Base-by-base conservation (phyloP, 2,797 vertebrate species). In the Crenichthys baileyi region DNA sequence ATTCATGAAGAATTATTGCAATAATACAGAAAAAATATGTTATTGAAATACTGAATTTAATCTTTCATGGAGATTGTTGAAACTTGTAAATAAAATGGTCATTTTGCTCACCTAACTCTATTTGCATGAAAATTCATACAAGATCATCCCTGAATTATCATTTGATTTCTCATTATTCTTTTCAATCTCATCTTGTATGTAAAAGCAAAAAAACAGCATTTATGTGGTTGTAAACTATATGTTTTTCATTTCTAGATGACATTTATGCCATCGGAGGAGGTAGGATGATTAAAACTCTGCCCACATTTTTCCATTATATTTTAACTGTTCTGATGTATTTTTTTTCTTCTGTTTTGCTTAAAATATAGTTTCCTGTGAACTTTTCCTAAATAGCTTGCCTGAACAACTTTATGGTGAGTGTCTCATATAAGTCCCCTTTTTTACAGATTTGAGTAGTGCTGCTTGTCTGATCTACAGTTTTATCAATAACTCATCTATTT, bases 351-450 rank as follows among this genome's bases (percentile, higher is more conserved):
- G 48, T 36, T 15, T 80, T 88, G 5, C 4, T 39, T 16, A 26
- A 36, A 48, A 85, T 86, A 83, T 29, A 94, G 95, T 72, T 73
- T 85, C 88, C 79, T 84, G 53, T 77, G 94, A 92, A 3, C 79
- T 92, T 39, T 79, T 88, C 51, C 79, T 92, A 1, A 92, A 93
- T 31, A 91, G 88, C 80, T 71, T 91, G 67, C 88, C 92, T 39
- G 95, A 95, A n/a, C 92, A 95, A 77, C 95, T 95, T 75, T 87
- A 92, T 75, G 95, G 96, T 96, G 74, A 90, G 94, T 90, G 20
- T 79, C 4, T 20, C 60, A 63, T 63, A 7, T 20, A 63, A 63
- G 29, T 31, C 58, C 29, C n/a, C 2, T 50, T 6, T 3, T 55
- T 5, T 26, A 41, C n/a, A 8, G 26, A 48, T 18, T 11, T 50